Evolutionary conservation across 2,888 invertebrate species (phyloP).

Genomic region (Cerastis leucographa): DNA sequence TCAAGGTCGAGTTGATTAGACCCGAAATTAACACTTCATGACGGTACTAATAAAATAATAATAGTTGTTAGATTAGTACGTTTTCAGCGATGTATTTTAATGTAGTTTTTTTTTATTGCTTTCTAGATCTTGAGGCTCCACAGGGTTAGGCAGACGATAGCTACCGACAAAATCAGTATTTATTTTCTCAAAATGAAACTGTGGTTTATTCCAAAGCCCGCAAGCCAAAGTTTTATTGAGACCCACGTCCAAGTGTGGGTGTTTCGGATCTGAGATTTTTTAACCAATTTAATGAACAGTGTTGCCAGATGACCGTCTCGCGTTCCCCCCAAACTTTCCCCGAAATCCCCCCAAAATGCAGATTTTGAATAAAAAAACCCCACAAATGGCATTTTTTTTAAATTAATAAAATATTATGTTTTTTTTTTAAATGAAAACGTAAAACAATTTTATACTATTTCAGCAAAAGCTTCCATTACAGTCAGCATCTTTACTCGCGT

Average conservation of each 20-base stretch:
- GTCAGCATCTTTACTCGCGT: no score
- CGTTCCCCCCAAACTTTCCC: no score
- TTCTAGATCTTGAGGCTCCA: background rate
- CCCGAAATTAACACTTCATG: background rate
- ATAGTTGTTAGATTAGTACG: background rate
- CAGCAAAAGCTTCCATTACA: no score
- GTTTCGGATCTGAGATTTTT: background rate
- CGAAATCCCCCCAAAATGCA: no score
- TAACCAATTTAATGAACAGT: background rate
- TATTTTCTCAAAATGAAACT: background rate
- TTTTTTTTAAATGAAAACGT: no score
- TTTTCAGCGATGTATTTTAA: no score
- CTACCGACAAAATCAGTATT: background rate
- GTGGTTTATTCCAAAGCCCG: background rate
- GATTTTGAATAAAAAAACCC: no score
- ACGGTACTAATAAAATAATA: background rate
- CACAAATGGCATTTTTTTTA: no score
- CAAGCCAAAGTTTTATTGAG: background rate
- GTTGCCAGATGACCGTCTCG: no score
- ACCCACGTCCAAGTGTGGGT: background rate
- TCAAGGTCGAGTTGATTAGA: slow-evolving; percentile 1
- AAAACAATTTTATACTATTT: no score
- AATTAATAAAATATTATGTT: no score
- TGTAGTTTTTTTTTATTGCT: background rate
- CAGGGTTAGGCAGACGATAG: background rate